phyloP scores from a whole-genome alignment of 2,113 vertebrate genomes.

The Hemiscyllium ocellatum region DNA sequence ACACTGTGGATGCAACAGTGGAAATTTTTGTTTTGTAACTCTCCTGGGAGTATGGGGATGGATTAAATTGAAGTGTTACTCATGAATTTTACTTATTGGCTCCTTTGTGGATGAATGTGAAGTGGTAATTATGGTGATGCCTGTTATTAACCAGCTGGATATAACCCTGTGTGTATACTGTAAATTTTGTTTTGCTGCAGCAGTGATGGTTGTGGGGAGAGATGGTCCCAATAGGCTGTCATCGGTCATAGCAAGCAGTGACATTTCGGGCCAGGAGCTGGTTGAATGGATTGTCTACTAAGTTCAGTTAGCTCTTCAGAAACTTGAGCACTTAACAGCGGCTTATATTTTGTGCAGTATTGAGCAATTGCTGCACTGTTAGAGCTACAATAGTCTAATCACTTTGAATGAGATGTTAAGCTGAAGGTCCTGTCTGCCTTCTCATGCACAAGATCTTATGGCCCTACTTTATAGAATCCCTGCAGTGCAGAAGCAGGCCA shows the following conservation, averaged over 20 bases:
- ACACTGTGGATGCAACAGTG: background rate
- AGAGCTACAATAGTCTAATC: background rate
- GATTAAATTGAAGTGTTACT: background rate
- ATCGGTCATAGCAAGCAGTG: background rate
- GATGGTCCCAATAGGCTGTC: background rate
- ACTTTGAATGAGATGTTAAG: too few species aligned
- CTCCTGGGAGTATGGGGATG: background rate
- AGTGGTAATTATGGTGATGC: background rate
- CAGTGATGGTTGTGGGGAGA: fast-evolving
- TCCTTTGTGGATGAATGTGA: background rate
- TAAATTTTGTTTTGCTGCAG: background rate
- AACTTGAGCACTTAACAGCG: background rate
- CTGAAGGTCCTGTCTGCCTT: too few species aligned
- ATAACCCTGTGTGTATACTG: background rate
- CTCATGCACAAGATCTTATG: too few species aligned
- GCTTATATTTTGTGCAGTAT: background rate
- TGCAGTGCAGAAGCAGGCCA: too few species aligned
- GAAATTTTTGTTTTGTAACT: background rate
- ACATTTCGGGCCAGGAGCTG: background rate
- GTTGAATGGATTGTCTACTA: too few species aligned
- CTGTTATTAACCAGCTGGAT: background rate
- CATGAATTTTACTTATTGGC: background rate
- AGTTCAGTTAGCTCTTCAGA: background rate
- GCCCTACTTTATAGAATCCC: too few species aligned
- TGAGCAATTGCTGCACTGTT: background rate